Percentiles rank a stretch among this genome's conserved stretches.
Conservation (phyloP, 2,113 vertebrate genomes). For the Lichenostomus cassidix region DNA sequence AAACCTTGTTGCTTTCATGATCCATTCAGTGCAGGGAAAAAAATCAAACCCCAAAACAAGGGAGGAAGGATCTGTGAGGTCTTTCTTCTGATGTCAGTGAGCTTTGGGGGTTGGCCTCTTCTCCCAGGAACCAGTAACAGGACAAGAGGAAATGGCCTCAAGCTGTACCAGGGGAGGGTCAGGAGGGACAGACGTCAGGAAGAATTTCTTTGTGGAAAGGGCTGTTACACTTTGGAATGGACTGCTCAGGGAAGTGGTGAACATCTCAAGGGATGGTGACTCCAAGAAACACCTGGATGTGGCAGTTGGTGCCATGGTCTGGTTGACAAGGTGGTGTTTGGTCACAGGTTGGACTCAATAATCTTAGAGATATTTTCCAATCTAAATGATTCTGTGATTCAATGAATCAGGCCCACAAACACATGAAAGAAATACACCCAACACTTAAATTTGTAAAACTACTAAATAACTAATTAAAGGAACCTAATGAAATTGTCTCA, state of each 20-base stretch:
- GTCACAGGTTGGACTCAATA: neutral
- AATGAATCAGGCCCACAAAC: neutral
- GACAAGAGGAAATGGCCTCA: neutral
- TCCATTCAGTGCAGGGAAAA: accelerated
- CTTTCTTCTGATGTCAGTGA: neutral
- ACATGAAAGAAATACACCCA: neutral
- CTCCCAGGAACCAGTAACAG: neutral
- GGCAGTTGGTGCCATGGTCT: neutral
- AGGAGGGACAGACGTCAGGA: neutral
- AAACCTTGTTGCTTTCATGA: neutral
- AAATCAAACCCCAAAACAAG: neutral
- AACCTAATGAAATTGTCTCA: neutral
- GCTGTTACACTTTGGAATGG: neutral
- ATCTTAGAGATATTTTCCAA: neutral
- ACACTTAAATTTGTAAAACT: neutral
- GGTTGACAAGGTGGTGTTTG: neutral
- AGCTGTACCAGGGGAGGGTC: no score
- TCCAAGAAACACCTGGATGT: neutral
- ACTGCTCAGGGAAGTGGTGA: neutral
- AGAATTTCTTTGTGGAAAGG: neutral
- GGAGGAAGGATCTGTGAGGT: neutral
- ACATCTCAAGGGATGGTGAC: neutral
- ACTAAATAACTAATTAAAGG: neutral
- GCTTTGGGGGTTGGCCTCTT: neutral
- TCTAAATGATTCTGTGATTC: neutral